phyloP scores from a whole-genome alignment of 2,888 invertebrate genomes.

The Sinodicranocentrus sp. region DNA sequence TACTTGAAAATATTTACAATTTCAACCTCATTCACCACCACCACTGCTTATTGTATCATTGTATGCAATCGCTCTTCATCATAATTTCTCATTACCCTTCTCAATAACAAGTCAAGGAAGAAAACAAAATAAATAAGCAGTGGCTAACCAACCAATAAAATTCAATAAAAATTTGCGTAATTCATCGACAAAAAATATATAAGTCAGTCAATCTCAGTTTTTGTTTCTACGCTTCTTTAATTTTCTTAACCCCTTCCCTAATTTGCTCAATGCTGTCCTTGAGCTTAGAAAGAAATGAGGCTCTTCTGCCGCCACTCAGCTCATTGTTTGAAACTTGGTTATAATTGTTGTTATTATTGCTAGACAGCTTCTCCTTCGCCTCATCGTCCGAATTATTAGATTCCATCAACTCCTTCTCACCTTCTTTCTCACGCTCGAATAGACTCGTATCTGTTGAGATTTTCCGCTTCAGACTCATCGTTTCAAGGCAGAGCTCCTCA shows the following conservation, averaged over 20 bases:
- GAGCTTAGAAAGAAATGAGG: constrained; percentile 31
- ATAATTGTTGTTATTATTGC: constrained; percentile 7
- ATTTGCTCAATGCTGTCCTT: constrained; percentile 49
- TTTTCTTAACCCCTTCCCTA: constrained; percentile 41
- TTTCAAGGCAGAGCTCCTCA: constrained; percentile 50
- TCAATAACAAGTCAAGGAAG: too few species aligned
- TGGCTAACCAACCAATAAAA: too few species aligned
- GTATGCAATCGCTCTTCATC: too few species aligned
- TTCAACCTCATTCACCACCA: too few species aligned
- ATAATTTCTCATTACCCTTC: too few species aligned
- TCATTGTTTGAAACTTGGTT: not conserved
- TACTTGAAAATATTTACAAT: too few species aligned
- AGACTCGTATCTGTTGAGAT: constrained; percentile 31
- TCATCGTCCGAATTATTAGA: not conserved
- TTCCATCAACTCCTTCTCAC: not conserved
- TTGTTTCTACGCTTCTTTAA: constrained; percentile 42
- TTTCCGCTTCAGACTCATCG: constrained; percentile 25
- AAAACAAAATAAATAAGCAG: too few species aligned
- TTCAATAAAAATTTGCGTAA: too few species aligned
- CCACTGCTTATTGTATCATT: too few species aligned
- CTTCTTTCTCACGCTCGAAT: constrained; percentile 26
- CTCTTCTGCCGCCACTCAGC: too few species aligned
- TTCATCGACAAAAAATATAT: too few species aligned
- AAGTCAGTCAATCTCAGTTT: too few species aligned
- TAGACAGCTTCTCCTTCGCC: not conserved